Evolutionary conservation across 2,113 vertebrate genomes (phyloP), one percentile per base, ranked within the genome.

Genomic region (Nipponia nippon): DNA sequence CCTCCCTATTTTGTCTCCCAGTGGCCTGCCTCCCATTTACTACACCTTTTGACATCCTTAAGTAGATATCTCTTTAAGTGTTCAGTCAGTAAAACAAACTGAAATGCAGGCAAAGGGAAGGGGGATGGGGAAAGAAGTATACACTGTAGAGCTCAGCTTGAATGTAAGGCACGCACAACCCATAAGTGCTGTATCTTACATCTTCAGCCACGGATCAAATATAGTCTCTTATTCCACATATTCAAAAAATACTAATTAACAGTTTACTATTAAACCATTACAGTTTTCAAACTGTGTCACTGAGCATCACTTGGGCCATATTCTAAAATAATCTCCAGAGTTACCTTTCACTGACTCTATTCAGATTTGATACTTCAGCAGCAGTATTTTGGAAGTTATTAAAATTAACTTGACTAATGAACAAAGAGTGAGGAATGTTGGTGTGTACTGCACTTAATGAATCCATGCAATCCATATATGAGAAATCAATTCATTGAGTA

Each of bases 21-120:
- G 47, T 93, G 82, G 95, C 93, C 91, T 90, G 86, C 83, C 97
- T 98, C 98, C 97, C 97, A 97, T 97, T 98, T 98, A 93, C 98
- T 95, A 98, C 97, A 97, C 98, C 97, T 98, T 98, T 97, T 98
- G 99, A 99, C 98, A 98, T 98, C 97, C 97, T 98, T 98, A 98
- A 98, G 98, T 97, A 98, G 98, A 98, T 98, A 98, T 97, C 96
- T 98, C 97, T 98, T 98, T 98, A 98, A 97, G 95, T 89, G 95
- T 98, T 98, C 97, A 97, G 98, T 97, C 98, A 95, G 96, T 94
- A 89, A 97, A 98, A 97, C 92, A 98, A 98, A 98, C 98, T 96
- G 91, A 93, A 93, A 93, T 86, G 92, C 85, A 96, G 85, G 91
- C 90, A 97, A 92, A 70, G 40, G 65, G 83, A 55, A 34, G n/a